A percentile compares a stretch with the other conserved stretches of the same genome.
Conservation (phyloP, 2,113 vertebrate genomes). For the Oncorhynchus tshawytscha region DNA sequence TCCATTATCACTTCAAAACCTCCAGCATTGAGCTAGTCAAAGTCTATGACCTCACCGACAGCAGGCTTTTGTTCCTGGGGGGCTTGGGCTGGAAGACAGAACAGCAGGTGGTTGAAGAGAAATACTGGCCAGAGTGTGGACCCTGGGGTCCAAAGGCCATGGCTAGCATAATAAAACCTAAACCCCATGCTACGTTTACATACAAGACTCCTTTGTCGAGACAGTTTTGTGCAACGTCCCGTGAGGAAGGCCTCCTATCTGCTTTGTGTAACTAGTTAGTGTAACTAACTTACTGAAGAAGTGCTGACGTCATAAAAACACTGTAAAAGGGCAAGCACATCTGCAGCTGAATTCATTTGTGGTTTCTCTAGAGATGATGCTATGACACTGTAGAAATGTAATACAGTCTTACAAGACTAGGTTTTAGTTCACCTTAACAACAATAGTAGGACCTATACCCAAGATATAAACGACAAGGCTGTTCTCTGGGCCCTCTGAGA, state of each 20-base stretch:
- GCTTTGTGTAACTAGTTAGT: not conserved
- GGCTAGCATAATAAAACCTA: slow-evolving; percentile 35
- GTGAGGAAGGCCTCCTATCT: slow-evolving; percentile 30
- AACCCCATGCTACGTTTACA: slow-evolving; percentile 39
- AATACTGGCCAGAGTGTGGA: not conserved
- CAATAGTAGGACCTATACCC: not conserved
- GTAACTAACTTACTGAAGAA: slow-evolving; percentile 33
- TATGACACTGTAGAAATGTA: not conserved
- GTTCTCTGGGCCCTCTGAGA: not conserved
- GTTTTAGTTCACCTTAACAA: not conserved
- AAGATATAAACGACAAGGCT: not conserved
- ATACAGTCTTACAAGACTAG: not conserved
- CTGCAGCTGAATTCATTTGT: slow-evolving; percentile 29
- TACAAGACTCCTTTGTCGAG: slow-evolving; percentile 32
- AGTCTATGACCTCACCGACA: slow-evolving; percentile 27
- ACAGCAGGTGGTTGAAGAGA: slow-evolving; percentile 45
- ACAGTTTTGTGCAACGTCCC: slow-evolving; percentile 35
- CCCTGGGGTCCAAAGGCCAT: not conserved
- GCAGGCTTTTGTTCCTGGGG: slow-evolving; percentile 31
- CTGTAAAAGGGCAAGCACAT: slow-evolving; percentile 41
- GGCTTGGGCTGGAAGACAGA: slow-evolving; percentile 38
- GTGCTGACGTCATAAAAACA: slow-evolving; percentile 33
- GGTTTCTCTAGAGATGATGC: not conserved
- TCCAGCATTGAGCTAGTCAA: not conserved
- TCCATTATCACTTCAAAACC: not conserved